Evolutionary conservation across 2,113 vertebrate species (phyloP).

Genomic region (Semicossyphus pulcher): DNA sequence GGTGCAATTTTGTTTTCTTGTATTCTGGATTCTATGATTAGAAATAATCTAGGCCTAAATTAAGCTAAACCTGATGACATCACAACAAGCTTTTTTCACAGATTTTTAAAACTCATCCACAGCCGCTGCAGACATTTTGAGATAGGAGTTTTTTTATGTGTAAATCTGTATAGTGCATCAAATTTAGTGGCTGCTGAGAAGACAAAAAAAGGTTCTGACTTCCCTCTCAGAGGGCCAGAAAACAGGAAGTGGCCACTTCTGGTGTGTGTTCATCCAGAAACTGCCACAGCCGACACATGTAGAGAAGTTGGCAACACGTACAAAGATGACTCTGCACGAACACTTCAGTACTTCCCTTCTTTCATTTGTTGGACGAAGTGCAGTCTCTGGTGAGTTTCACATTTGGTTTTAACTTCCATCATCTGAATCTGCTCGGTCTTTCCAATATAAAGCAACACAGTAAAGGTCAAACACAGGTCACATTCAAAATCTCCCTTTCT

Average conservation of each 20-base stretch:
- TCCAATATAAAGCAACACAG: not conserved
- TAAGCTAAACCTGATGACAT: too few relatives aligned
- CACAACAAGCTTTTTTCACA: too few relatives aligned
- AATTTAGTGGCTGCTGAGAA: too few relatives aligned
- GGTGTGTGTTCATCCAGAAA: too few relatives aligned
- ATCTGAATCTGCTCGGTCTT: constrained; percentile 5
- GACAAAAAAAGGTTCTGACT: too few relatives aligned
- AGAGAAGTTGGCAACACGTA: not conserved
- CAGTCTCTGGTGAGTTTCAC: not conserved
- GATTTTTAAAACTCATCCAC: too few relatives aligned
- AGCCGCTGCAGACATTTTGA: too few relatives aligned
- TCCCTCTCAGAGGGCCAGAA: not conserved
- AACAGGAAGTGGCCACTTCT: not conserved
- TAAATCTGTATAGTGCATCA: not conserved
- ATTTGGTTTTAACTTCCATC: constrained; percentile 3
- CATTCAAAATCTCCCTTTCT: not conserved
- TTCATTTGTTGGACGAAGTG: not conserved
- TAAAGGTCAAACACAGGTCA: constrained; percentile 31
- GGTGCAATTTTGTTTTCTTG: too few relatives aligned
- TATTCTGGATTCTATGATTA: too few relatives aligned
- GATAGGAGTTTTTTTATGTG: too few relatives aligned
- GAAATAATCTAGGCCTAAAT: too few relatives aligned
- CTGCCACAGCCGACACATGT: not conserved
- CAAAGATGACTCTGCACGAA: not conserved
- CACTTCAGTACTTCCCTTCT: not conserved